Evolutionary conservation across 2,888 invertebrate genomes (phyloP), one percentile per base, ranked within the genome.

Genomic region (Merodon equestris): DNA sequence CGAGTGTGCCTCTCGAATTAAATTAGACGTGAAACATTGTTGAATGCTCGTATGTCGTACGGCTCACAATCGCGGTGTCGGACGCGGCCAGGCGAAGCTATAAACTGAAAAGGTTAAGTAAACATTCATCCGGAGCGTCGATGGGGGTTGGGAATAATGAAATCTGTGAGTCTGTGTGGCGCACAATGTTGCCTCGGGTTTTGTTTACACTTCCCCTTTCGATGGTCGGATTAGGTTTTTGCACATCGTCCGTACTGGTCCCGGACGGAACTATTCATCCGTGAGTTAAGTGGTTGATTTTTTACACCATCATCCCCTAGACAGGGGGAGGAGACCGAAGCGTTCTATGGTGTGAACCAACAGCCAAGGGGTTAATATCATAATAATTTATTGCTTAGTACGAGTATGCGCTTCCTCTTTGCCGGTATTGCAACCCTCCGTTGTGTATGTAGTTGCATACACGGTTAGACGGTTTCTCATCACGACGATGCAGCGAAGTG

Each of bases 21-120:
- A 79, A 79, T 79, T 79, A 70, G 74, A 79, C 64, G 79, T 63
- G 60, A 79, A 74, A 79, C 79, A 74, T 79, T 79, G 79, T 79
- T 79, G 79, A 68, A 74, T 64, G 64, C 51, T 42, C 56, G 27
- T 13, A 51, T 9, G 42, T 14, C 42, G 9, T 12, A 1, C 7
- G 36, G 48, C 15, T 9, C 36, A 36, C 36, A 10, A 9, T 10
- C 36, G 36, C 36, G 10, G 5, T 5, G 36, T 36, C 10, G 36
- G 27, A 51, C 15, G 44, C 34, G 14, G 9, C 19, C 9, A 0
- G 50, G 50, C 53, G 51, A 45, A 56, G 64, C 68, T 57, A 63
- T 77, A 68, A 79, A 79, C 58, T 64, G 68, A 70, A 79, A 79
- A 79, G 79, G 79, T 79, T 79, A 79, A 74, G 64, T 79, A 57